Conservation (phyloP, 2,888 invertebrate genomes). For the Nomada fabriciana region DNA sequence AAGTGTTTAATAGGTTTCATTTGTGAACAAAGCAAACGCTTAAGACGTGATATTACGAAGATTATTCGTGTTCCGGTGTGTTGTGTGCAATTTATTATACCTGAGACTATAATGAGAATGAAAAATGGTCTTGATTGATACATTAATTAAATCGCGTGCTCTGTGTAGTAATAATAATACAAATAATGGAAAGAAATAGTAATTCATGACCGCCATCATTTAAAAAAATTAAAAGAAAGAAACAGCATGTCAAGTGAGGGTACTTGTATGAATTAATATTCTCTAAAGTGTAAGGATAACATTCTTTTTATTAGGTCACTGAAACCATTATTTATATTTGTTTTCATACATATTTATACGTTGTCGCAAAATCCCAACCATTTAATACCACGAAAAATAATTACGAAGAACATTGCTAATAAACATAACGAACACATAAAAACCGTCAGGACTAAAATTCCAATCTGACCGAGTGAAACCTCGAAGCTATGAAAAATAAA, state of each 20-base stretch:
- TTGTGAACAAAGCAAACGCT: constrained; percentile 23
- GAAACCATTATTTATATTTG: too few relatives aligned
- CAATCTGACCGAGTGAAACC: too few relatives aligned
- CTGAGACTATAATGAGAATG: neutral
- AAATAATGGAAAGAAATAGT: neutral
- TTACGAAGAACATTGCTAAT: too few relatives aligned
- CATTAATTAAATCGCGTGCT: neutral
- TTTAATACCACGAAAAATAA: too few relatives aligned
- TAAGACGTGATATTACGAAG: neutral
- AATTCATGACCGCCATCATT: neutral
- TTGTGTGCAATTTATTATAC: neutral
- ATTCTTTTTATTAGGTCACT: too few relatives aligned
- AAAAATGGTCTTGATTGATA: neutral
- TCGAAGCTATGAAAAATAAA: too few relatives aligned
- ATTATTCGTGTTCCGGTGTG: neutral
- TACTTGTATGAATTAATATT: neutral
- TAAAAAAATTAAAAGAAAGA: neutral
- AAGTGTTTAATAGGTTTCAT: neutral
- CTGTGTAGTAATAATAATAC: neutral
- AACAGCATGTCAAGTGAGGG: neutral
- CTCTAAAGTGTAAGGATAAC: neutral
- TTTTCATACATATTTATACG: too few relatives aligned
- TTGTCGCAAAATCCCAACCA: too few relatives aligned
- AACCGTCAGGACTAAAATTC: too few relatives aligned
- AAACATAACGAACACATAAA: too few relatives aligned